These are phyloP conservation scores for Phasia obesa DNA, from an alignment of 2,888 invertebrate species.

Conservation along the genomic window DNA sequence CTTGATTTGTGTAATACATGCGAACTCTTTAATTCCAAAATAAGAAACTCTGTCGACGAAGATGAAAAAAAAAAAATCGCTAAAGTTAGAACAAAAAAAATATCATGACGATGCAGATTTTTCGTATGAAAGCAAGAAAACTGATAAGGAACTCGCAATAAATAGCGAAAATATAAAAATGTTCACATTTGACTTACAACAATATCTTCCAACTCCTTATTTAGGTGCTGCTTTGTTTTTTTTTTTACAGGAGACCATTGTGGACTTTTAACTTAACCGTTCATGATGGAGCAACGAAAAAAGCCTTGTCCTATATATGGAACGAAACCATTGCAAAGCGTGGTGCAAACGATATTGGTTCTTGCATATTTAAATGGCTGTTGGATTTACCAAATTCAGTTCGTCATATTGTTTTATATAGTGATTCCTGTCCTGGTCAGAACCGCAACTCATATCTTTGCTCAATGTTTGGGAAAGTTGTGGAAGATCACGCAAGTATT, in stretches of 20 bases:
- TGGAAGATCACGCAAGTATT: no score
- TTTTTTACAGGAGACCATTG: no score
- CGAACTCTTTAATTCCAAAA: constrained; percentile 12
- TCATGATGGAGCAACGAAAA: no score
- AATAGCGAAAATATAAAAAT: constrained; percentile 32
- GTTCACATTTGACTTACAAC: no score
- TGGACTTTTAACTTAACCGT: no score
- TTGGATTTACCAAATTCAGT: constrained; percentile 17
- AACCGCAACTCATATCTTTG: no score
- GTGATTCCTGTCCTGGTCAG: no score
- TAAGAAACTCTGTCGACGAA: no score
- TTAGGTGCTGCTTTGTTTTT: no score
- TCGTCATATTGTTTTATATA: constrained; percentile 14
- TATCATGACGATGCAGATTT: constrained; percentile 8
- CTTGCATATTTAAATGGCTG: constrained; percentile 9
- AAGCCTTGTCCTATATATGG: not conserved
- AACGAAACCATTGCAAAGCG: constrained; percentile 28
- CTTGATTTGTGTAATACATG: constrained; percentile 37
- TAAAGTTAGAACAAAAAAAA: constrained; percentile 5
- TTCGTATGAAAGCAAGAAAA: constrained; percentile 7
- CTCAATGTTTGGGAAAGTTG: no score
- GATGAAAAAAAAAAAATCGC: no score
- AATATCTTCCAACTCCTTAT: no score
- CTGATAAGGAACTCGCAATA: constrained; percentile 17
- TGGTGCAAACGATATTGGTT: constrained; percentile 26